phyloP scores from a whole-genome alignment of 2,888 invertebrate species.

The Hemistola chrysoprasaria region DNA sequence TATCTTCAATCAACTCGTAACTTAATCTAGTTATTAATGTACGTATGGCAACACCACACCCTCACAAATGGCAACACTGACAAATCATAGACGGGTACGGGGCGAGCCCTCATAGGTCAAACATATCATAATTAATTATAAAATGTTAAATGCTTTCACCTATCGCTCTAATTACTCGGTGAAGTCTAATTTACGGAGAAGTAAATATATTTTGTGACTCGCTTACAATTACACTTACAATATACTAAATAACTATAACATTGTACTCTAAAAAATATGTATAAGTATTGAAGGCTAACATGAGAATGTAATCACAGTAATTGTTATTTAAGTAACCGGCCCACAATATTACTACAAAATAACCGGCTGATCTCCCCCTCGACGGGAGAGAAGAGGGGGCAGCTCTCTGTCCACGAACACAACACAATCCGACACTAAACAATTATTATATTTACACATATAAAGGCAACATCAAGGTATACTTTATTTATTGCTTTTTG shows the following conservation, averaged over 20 bases:
- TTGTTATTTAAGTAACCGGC: slow-evolving; percentile 80
- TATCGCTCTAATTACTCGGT: slow-evolving; percentile 75
- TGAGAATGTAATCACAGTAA: slow-evolving; percentile 81
- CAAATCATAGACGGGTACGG: slow-evolving; percentile 20
- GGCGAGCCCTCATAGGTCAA: no score
- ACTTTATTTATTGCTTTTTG: slow-evolving; percentile 81
- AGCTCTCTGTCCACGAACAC: slow-evolving; percentile 41
- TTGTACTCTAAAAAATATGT: slow-evolving; percentile 83
- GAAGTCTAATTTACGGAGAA: slow-evolving; percentile 71
- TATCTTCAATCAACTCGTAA: slow-evolving; percentile 52
- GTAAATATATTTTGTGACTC: slow-evolving; percentile 81
- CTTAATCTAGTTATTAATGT: slow-evolving; percentile 42
- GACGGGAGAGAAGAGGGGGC: neutral
- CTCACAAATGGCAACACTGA: slow-evolving; percentile 33
- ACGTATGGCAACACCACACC: slow-evolving; percentile 36
- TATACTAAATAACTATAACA: slow-evolving; percentile 81
- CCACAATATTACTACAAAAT: slow-evolving; percentile 76
- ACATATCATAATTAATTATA: slow-evolving; percentile 46
- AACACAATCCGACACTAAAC: slow-evolving; percentile 60
- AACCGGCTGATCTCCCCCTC: slow-evolving; percentile 52
- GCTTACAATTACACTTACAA: slow-evolving; percentile 73
- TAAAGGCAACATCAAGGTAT: slow-evolving; percentile 81
- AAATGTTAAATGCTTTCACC: slow-evolving; percentile 76
- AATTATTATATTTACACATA: slow-evolving; percentile 63
- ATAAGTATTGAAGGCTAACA: slow-evolving; percentile 82